Percentiles rank a stretch among this genome's conserved stretches.
phyloP scores from a whole-genome alignment of 1,140 invertebrate genomes.

The Nasonia vitripennis region DNA sequence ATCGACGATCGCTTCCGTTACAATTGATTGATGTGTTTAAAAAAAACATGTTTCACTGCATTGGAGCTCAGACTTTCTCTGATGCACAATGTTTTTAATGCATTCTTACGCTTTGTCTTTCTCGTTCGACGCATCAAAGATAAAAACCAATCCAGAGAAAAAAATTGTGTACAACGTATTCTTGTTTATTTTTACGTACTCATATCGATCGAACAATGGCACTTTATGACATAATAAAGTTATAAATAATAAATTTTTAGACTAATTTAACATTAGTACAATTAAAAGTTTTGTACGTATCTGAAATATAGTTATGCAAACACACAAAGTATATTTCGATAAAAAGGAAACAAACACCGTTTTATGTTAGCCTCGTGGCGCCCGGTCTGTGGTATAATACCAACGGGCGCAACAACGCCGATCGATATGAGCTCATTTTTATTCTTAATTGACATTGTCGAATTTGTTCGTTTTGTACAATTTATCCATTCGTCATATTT shows the following conservation, averaged over 20 bases:
- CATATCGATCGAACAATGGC: not conserved
- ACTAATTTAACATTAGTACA: not conserved
- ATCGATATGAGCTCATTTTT: not conserved
- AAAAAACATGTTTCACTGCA: not conserved
- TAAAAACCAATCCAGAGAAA: not conserved
- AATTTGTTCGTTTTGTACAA: not conserved
- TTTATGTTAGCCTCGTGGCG: not conserved
- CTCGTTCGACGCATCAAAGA: not conserved
- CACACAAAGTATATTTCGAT: not conserved
- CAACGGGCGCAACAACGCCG: not conserved
- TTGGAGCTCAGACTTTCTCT: not conserved
- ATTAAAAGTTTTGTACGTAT: constrained; percentile 10
- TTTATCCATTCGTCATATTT: not conserved
- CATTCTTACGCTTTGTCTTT: not conserved
- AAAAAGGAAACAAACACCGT: not conserved
- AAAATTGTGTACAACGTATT: not conserved
- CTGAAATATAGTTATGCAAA: too few species aligned
- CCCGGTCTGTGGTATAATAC: not conserved
- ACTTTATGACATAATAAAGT: not conserved
- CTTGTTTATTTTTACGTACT: not conserved
- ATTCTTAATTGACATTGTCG: not conserved
- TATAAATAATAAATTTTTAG: constrained; percentile 38
- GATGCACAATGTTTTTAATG: not conserved
- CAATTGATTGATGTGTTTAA: too few species aligned
- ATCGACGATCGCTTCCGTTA: not conserved